Evolutionary conservation across 1,140 invertebrate species (phyloP).

Genomic region (Chironomus tepperi): DNA sequence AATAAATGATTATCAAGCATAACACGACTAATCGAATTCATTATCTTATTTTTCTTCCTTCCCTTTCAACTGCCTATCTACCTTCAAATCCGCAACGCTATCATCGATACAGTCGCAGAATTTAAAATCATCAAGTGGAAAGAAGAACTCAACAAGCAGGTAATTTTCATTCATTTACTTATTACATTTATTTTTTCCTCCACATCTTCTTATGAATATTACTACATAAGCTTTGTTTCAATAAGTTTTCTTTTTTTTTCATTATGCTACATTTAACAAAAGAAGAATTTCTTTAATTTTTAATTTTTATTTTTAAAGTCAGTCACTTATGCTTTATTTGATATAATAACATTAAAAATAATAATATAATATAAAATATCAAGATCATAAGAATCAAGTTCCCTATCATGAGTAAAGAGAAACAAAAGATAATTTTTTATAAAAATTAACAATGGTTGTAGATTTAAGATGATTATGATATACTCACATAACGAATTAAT

Average conservation of each 20-base stretch:
- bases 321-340: background rate
- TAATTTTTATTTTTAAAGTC: background rate
- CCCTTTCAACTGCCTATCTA: no score
- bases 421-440: background rate
- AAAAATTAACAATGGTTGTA: background rate
- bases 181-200: background rate
- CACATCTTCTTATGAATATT: background rate
- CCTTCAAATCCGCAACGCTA: no score
- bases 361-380: background rate
- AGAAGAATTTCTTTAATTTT: background rate
- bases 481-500: background rate
- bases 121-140: slow-evolving; percentile 34
- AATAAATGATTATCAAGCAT: no score
- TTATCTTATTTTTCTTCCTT: no score
- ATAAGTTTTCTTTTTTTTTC: slow-evolving; percentile 1
- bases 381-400: background rate
- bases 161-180: background rate
- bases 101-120: background rate
- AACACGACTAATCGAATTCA: no score
- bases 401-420: background rate
- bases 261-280: slow-evolving; percentile 14
- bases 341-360: background rate
- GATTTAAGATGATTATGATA: background rate
- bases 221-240: slow-evolving; percentile 8
- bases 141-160: slow-evolving; percentile 30